Evolutionary conservation across 2,888 invertebrate genomes (phyloP).

Genomic region (Baronia brevicornis): DNA sequence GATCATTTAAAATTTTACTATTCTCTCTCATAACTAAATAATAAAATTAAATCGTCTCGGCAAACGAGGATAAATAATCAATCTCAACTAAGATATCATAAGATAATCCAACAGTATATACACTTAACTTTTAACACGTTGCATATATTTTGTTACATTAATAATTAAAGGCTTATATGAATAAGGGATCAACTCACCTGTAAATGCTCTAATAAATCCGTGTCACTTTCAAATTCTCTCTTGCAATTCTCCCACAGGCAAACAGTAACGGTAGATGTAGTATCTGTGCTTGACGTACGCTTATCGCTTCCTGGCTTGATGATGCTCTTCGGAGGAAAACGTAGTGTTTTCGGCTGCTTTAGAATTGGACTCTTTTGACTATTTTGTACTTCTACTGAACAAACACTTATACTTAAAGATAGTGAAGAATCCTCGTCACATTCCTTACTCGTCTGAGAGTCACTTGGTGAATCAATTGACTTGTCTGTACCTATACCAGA

Average conservation of each 20-base stretch:
- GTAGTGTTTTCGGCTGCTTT: conserved; percentile 87
- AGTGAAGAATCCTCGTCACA: conserved; percentile 66
- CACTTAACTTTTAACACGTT: too few relatives aligned
- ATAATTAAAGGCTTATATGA: too few relatives aligned
- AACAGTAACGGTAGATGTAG: conserved; percentile 68
- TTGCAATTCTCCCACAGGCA: conserved; percentile 91
- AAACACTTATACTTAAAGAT: conserved; percentile 60
- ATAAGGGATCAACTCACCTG: conserved; percentile 74
- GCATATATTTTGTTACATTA: too few relatives aligned
- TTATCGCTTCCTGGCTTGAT: conserved; percentile 45
- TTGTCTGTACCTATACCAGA: conserved; percentile 69
- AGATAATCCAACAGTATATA: too few relatives aligned
- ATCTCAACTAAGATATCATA: too few relatives aligned
- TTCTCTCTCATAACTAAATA: too few relatives aligned
- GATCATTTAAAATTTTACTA: too few relatives aligned
- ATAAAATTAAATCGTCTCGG: too few relatives aligned
- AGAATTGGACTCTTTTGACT: conserved; percentile 83
- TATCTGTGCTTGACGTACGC: conserved; percentile 56
- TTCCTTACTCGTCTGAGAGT: conserved; percentile 65
- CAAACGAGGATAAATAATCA: too few relatives aligned
- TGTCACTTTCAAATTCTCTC: conserved; percentile 84
- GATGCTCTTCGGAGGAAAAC: conserved; percentile 81
- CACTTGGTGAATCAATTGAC: conserved; percentile 66
- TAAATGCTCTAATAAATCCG: conserved; percentile 89
- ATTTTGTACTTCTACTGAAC: conserved; percentile 50